Percentiles rank a stretch among this genome's conserved stretches.
phyloP scores from a whole-genome alignment of 1,140 invertebrate species.

The Gyrodactylus bullatarudis region DNA sequence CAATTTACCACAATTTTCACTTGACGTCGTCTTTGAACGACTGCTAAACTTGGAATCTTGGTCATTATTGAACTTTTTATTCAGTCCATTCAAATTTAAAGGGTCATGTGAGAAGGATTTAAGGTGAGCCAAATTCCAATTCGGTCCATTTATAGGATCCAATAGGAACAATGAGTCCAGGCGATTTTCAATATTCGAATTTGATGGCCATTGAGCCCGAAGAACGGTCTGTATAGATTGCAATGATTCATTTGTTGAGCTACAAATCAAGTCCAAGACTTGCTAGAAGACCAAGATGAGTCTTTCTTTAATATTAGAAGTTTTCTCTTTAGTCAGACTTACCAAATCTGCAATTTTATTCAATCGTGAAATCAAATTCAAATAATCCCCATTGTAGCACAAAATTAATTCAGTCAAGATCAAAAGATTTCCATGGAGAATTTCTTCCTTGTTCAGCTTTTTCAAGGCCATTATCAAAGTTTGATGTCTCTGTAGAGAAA shows the following conservation, averaged over 20 bases:
- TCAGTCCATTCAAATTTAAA: not conserved
- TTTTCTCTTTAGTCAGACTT: no score
- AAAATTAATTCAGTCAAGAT: not conserved
- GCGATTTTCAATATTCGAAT: not conserved
- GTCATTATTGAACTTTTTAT: not conserved
- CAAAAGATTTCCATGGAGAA: not conserved
- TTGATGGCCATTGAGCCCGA: not conserved
- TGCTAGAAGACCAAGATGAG: not conserved
- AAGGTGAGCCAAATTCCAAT: not conserved
- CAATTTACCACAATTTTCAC: not conserved
- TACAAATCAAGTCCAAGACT: not conserved
- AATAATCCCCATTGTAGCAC: not conserved
- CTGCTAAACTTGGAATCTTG: not conserved
- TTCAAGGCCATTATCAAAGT: not conserved
- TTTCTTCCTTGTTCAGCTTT: not conserved
- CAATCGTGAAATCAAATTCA: not conserved
- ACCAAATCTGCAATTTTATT: not conserved
- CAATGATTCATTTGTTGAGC: not conserved
- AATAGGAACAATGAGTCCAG: not conserved
- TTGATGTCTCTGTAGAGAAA: not conserved
- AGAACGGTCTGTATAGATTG: not conserved
- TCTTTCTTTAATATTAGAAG: not conserved
- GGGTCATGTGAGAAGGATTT: not conserved
- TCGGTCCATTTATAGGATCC: not conserved
- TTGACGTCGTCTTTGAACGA: not conserved